These are phyloP conservation scores for Spea multiplicata DNA, from an alignment of 2,113 vertebrate genomes.

Conservation along the genomic window DNA sequence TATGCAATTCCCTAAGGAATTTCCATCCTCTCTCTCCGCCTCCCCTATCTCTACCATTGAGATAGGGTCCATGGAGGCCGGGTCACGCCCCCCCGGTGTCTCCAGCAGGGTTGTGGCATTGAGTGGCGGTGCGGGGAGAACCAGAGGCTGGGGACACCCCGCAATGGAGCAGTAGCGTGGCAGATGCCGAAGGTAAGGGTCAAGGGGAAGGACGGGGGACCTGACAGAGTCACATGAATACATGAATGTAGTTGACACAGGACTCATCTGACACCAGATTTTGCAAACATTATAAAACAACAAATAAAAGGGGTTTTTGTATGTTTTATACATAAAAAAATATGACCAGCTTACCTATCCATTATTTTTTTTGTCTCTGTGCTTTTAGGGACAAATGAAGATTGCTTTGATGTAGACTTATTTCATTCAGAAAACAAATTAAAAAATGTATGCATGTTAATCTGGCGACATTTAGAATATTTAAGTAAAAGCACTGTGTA, in stretches of 20 bases:
- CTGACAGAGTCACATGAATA: background rate
- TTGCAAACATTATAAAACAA: background rate
- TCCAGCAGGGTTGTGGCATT: too few species aligned
- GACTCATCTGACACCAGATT: constrained; percentile 14
- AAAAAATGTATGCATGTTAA: constrained; percentile 35
- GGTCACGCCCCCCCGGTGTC: too few species aligned
- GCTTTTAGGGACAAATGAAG: constrained; percentile 37
- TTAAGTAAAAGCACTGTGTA: constrained; percentile 33
- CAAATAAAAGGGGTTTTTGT: background rate
- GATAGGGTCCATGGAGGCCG: too few species aligned
- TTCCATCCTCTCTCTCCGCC: too few species aligned
- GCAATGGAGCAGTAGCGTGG: too few species aligned
- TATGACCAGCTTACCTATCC: constrained; percentile 18
- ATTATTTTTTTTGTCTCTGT: constrained; percentile 18
- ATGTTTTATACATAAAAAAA: constrained; percentile 4
- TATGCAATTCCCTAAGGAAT: too few species aligned
- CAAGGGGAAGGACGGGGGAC: background rate
- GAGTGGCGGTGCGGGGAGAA: too few species aligned
- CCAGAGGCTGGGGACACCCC: too few species aligned
- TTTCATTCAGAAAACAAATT: constrained; percentile 30
- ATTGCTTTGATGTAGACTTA: constrained; percentile 34
- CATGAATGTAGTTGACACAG: background rate
- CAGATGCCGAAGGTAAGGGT: too few species aligned
- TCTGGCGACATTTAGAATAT: constrained; percentile 19
- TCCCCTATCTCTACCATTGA: too few species aligned